phyloP scores from a whole-genome alignment of 2,797 vertebrate genomes.

The Rallus crepitans region DNA sequence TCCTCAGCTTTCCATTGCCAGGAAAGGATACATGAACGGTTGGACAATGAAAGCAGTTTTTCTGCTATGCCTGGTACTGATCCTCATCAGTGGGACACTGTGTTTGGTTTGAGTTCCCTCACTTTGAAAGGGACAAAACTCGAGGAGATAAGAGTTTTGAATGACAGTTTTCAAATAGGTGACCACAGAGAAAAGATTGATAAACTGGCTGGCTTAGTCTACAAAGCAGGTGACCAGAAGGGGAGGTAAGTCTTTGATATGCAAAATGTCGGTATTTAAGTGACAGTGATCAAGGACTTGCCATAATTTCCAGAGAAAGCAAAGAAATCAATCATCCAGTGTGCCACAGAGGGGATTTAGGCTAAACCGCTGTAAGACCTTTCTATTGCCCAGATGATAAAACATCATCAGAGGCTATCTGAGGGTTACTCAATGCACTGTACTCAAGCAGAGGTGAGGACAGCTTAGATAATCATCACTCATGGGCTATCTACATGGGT shows the following conservation, averaged over 20 bases:
- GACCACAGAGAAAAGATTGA: neutral
- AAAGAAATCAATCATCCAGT: neutral
- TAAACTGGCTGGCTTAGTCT: neutral
- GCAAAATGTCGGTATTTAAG: neutral
- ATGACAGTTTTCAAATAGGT: neutral
- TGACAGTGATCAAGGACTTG: neutral
- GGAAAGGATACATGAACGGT: neutral
- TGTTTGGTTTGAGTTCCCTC: neutral
- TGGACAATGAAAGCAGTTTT: neutral
- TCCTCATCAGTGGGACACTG: neutral
- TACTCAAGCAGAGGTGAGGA: neutral
- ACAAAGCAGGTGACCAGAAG: neutral
- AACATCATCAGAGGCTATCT: neutral
- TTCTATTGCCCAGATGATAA: neutral
- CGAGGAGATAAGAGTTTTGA: neutral
- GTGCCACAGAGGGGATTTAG: neutral
- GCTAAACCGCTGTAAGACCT: neutral
- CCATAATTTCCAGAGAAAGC: neutral
- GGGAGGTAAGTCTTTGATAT: neutral
- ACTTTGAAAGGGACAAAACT: neutral
- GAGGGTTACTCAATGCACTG: neutral
- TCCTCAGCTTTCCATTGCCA: neutral
- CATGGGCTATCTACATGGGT: rapidly evolving
- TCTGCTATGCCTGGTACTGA: neutral
- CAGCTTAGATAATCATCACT: neutral